phyloP scores from a whole-genome alignment of 1,140 invertebrate species.

The Eufriesea mexicana region DNA sequence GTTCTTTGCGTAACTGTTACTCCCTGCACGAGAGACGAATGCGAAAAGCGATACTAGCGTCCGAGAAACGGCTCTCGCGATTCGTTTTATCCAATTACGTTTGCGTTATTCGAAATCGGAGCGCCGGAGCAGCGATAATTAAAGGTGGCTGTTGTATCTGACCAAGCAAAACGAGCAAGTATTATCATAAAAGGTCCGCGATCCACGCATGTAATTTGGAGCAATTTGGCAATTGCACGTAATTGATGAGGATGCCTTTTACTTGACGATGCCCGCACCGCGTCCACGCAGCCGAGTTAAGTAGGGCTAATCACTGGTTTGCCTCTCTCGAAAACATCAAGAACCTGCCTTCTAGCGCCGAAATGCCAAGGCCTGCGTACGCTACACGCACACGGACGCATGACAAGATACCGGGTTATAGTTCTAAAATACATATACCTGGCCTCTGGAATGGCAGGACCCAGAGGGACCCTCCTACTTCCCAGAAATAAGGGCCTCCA shows the following conservation, averaged over 20 bases:
- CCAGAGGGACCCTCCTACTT: slow-evolving; percentile 69
- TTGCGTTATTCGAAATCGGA: neutral
- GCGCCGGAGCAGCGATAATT: slow-evolving; percentile 29
- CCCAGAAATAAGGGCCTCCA: slow-evolving; percentile 71
- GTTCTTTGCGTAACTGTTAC: neutral
- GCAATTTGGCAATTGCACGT: slow-evolving; percentile 82
- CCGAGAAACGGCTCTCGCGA: no score
- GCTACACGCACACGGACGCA: slow-evolving; percentile 15
- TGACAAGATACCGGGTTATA: slow-evolving; percentile 25
- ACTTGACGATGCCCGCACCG: slow-evolving; percentile 71
- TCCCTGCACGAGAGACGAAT: no score
- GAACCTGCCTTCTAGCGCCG: slow-evolving; percentile 71
- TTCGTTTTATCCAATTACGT: slow-evolving; percentile 11
- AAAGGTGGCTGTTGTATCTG: slow-evolving; percentile 26
- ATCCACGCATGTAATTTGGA: slow-evolving; percentile 76
- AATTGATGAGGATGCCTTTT: slow-evolving; percentile 80
- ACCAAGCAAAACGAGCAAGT: slow-evolving; percentile 33
- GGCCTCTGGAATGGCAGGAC: slow-evolving; percentile 50
- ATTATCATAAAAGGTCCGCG: slow-evolving; percentile 60
- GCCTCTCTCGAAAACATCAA: slow-evolving; percentile 61
- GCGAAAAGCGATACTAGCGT: neutral
- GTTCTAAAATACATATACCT: slow-evolving; percentile 61
- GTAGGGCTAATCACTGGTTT: slow-evolving; percentile 79
- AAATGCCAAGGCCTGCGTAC: slow-evolving; percentile 60
- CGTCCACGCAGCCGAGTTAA: slow-evolving; percentile 73